Base-by-base conservation (phyloP, 2,888 invertebrate species). In the Diarsia rubi region DNA sequence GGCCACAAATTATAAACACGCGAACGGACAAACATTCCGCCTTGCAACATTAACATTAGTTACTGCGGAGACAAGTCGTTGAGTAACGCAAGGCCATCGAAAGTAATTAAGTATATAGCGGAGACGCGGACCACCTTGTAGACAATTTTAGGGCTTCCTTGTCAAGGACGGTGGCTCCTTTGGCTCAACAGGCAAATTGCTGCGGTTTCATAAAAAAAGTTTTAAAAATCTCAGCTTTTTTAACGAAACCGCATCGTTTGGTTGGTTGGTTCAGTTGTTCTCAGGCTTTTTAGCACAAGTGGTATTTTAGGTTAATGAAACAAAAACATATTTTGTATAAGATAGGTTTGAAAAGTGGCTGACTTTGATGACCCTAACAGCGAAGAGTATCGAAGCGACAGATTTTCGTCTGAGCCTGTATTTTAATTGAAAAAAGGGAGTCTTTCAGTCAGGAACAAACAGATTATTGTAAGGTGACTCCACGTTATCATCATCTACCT, bases 111-210 rank as follows among this genome's bases (percentile, higher is more conserved):
- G 84, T 81, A 75, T 67, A 81, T 67, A 78, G 24, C 67, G 47
- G 63, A 47, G 54, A 80, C 82, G 88, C 79, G 73, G 93, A 93
- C 93, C 94, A 93, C 94, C 94, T 92, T 90, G 93, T 86, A 86
- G 91, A 90, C 88, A 90, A 85, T 89, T 91, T 89, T 91, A 93
- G 89, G 95, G 95, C 91, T 95, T 95, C 95, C 49, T 60, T 62
- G 70, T 65, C 79, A 87, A 85, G 81, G 83, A 82, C 82, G 24
- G 37, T 60, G 12, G 47, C 59, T 65, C 69, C 60, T 60, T 72
- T 70, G 71, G 64, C 44, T 59, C 49, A 72, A 16, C n/a, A 57
- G 12, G 63, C 42, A 69, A 78, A 81, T 69, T 59, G 9, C 14
- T 83, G 77, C 54, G 83, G 83, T 79, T 81, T 78, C 16, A 31